Evolutionary conservation across 2,888 invertebrate genomes (phyloP), one percentile per base, ranked within the genome.

Genomic region (Trichopria drosophilae): DNA sequence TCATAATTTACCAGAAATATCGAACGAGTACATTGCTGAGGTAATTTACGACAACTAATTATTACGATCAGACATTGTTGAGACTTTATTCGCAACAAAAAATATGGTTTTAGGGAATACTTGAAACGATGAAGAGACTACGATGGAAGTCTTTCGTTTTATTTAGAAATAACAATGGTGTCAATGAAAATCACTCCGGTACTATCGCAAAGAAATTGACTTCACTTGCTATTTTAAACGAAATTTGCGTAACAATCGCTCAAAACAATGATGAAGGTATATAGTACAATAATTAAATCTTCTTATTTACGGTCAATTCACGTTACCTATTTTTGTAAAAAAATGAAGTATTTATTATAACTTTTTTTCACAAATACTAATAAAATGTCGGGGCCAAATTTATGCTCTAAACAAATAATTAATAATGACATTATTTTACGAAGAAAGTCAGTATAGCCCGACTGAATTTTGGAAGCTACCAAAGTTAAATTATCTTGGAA

Each of bases 131-230:
- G 9, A 59, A 71, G 18, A 58, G 62, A 15, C 50, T 75, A 5
- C 69, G 67, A 36, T 75, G 75, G 75, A 73, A 72, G 39, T 67
- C 71, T 16, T 75, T 75, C 51, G 65, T 69, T 5, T 52, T 73
- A 20, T 59, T 66, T 4, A 61, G 65, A 7, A 57, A 68, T 36
- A 26, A 57, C 1, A 65, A 69, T 20, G 66, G 67, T 9, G 63
- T 64, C 13, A 57, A 57, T 32, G 66, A 70, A 3, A 68, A 71
- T 36, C 69, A 71, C 41, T 53, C 67, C 20, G 71, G 69, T 36
- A 68, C 67, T 45, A 67, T 73, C 37, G 71, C 71, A 0, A 70
- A 67, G 41, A 71, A 68, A 57, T 50, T 73, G 20, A 73, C 69
- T 3, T 62, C 58, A 42, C 63, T 59, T 10, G 70, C 71, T 0